Evolutionary conservation across 2,113 vertebrate species (phyloP).

Genomic region (Hippocampus comes): DNA sequence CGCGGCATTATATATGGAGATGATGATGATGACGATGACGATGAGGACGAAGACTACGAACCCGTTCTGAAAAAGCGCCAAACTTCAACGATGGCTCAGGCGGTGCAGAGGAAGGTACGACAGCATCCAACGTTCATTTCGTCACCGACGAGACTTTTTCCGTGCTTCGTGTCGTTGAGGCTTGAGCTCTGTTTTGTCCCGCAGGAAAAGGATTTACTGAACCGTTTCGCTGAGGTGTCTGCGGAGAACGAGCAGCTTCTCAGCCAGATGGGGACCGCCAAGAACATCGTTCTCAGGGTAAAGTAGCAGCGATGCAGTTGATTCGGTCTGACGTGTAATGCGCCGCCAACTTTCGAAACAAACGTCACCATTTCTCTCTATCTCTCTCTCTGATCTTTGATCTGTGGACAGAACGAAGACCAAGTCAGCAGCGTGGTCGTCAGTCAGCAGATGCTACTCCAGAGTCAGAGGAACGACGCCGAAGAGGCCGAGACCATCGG

Average conservation of each 20-base stretch:
- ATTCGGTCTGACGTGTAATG: neutral
- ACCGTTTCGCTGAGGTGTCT: slow-evolving; percentile 75
- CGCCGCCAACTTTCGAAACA: neutral
- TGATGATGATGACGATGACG: slow-evolving; percentile 37
- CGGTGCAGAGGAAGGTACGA: slow-evolving; percentile 81
- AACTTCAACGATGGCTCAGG: slow-evolving; percentile 73
- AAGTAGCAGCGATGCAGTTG: neutral
- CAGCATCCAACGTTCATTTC: neutral
- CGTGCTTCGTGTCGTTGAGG: neutral
- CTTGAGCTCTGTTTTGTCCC: slow-evolving; percentile 1
- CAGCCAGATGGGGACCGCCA: slow-evolving; percentile 78
- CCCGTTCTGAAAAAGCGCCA: slow-evolving; percentile 61
- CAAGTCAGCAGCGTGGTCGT: slow-evolving; percentile 65
- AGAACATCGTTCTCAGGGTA: slow-evolving; percentile 79
- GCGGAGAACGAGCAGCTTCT: slow-evolving; percentile 80
- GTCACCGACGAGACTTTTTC: neutral
- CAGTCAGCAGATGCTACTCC: slow-evolving; percentile 65
- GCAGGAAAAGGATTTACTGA: slow-evolving; percentile 81
- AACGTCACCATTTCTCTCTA: neutral
- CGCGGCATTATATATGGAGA: slow-evolving; percentile 69
- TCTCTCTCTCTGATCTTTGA: neutral
- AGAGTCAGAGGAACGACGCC: slow-evolving; percentile 55
- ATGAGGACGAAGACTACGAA: slow-evolving; percentile 6
- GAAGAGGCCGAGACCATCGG: slow-evolving; percentile 72
- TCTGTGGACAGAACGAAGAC: slow-evolving; percentile 77